phyloP scores from a whole-genome alignment of 2,797 vertebrate species.

The Netta rufina region DNA sequence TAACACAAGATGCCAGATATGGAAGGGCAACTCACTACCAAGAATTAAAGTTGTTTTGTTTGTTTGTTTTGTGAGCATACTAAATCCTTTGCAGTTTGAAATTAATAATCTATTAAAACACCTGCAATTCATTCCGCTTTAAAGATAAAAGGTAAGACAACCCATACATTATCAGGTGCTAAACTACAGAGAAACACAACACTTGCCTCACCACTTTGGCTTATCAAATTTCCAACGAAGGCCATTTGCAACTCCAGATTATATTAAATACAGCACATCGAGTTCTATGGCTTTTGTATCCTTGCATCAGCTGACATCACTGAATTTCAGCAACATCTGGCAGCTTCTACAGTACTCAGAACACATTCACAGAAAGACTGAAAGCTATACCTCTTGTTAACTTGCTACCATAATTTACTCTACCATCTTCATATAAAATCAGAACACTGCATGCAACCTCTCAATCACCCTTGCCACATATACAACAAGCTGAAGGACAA shows the following conservation, averaged over 20 bases:
- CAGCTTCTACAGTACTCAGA: neutral
- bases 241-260: neutral
- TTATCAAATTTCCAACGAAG: neutral
- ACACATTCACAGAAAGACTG: neutral
- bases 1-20: neutral
- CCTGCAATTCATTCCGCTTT: neutral
- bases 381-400: neutral
- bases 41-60: neutral
- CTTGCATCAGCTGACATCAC: neutral
- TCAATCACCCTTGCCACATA: neutral
- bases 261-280: neutral
- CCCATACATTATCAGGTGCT: neutral
- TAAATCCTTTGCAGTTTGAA: neutral
- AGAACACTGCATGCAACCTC: neutral
- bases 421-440: conserved; percentile 5
- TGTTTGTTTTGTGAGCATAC: neutral
- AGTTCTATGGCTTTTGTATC: neutral
- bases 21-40: neutral
- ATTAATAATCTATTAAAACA: neutral
- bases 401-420: neutral
- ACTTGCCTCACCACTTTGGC: neutral
- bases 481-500: conserved; percentile 39
- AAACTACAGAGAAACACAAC: neutral
- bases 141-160: neutral
- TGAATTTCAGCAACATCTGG: neutral